A percentile compares a stretch with the other conserved stretches of the same genome.
These are phyloP conservation scores for Disparrhopalites patrizii DNA, from an alignment of 2,888 invertebrate genomes.

Conservation along the genomic window DNA sequence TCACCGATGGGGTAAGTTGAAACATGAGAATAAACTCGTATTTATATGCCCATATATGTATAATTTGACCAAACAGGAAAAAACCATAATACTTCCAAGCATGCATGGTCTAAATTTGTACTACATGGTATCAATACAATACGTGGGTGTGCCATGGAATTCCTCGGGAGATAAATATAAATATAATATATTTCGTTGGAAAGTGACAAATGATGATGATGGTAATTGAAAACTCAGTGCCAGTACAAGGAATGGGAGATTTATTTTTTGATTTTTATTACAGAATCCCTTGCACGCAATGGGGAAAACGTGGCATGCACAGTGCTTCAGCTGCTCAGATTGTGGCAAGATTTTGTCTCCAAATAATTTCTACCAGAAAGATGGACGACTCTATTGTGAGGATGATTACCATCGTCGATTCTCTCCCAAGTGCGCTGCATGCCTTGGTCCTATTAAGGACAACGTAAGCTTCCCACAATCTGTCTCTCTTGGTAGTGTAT, in stretches of 20 bases:
- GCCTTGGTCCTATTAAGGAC: slow-evolving; percentile 28
- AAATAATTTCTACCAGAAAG: slow-evolving; percentile 41
- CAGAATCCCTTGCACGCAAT: slow-evolving; percentile 23
- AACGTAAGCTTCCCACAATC: slow-evolving; percentile 17
- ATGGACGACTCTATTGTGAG: slow-evolving; percentile 40
- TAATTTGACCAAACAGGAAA: no score
- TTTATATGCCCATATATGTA: no score
- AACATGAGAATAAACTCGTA: no score
- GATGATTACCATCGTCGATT: slow-evolving; percentile 36
- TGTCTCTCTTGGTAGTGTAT: background rate
- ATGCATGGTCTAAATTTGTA: no score
- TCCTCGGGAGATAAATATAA: no score
- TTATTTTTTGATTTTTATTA: slow-evolving; percentile 8
- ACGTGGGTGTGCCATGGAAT: no score
- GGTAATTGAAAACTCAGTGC: no score
- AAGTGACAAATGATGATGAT: no score
- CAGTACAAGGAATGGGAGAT: no score
- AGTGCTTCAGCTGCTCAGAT: slow-evolving; percentile 35
- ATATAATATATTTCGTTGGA: no score
- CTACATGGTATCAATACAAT: no score
- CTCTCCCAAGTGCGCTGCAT: slow-evolving; percentile 34
- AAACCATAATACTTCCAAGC: background rate
- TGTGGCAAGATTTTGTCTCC: slow-evolving; percentile 24
- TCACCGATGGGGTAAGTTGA: slow-evolving; percentile 25
- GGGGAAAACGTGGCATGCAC: slow-evolving; percentile 42